Evolutionary conservation across 2,113 vertebrate species (phyloP).

Genomic region (Neodontobutis hainanensis): DNA sequence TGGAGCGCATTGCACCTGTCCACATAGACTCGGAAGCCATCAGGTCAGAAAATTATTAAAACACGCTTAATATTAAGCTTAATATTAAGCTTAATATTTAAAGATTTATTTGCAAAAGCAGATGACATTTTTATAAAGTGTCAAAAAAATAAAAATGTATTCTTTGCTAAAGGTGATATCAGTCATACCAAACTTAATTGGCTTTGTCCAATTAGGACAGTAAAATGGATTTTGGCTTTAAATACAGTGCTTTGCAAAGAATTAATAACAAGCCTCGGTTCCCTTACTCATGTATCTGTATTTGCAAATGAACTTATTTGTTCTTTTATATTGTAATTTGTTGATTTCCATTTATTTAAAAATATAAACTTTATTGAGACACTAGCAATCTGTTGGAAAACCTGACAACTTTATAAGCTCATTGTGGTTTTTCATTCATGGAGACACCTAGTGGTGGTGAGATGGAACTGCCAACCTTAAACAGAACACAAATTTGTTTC

Average conservation of each 20-base stretch:
- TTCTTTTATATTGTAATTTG: neutral
- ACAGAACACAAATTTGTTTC: slow-evolving; percentile 24
- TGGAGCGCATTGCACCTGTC: slow-evolving; percentile 98
- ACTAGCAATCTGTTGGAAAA: slow-evolving; percentile 7
- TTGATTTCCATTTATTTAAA: neutral
- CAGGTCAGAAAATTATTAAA: slow-evolving; percentile 79
- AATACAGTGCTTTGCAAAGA: no score
- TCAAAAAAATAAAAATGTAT: no score
- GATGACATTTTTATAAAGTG: no score
- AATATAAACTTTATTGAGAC: neutral
- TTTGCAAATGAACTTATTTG: no score
- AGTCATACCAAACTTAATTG: no score
- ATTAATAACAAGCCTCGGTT: no score
- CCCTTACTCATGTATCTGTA: no score
- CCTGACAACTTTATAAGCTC: slow-evolving; percentile 6
- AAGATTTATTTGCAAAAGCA: no score
- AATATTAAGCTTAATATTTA: neutral
- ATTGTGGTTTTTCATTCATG: slow-evolving; percentile 53
- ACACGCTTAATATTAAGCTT: neutral
- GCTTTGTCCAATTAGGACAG: no score
- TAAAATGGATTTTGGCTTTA: no score
- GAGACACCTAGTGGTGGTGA: slow-evolving; percentile 73
- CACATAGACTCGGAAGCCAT: slow-evolving; percentile 99
- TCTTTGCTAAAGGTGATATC: no score
- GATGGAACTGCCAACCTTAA: slow-evolving; percentile 44